A percentile compares a stretch with the other conserved stretches of the same genome.
These are phyloP conservation scores for Brachypteracias leptosomus DNA, from an alignment of 2,113 vertebrate species.

Conservation along the genomic window DNA sequence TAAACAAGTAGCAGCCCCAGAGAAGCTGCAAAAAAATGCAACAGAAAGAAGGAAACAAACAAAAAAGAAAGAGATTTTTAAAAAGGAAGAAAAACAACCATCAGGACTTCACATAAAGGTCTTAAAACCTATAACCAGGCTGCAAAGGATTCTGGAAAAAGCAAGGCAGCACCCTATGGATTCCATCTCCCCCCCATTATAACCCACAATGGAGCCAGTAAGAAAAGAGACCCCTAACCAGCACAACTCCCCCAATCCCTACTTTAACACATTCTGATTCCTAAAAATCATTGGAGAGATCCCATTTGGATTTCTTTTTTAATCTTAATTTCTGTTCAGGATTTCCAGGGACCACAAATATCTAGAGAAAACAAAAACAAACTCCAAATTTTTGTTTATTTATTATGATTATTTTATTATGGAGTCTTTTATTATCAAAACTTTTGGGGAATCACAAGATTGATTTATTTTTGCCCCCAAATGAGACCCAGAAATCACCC, in stretches of 20 bases:
- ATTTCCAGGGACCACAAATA: not conserved
- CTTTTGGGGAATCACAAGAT: not conserved
- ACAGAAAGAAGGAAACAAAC: not conserved
- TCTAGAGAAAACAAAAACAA: not conserved
- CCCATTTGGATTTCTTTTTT: not conserved
- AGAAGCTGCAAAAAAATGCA: not conserved
- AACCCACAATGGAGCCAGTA: not conserved
- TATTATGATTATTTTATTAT: too few species aligned
- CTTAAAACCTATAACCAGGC: not conserved
- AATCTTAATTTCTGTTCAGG: not conserved
- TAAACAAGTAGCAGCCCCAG: not conserved
- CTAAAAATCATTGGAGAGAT: not conserved
- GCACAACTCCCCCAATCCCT: not conserved
- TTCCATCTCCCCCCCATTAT: not conserved
- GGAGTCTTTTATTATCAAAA: not conserved
- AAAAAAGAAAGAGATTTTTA: too few species aligned
- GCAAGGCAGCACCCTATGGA: not conserved
- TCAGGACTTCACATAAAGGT: not conserved
- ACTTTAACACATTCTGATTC: not conserved
- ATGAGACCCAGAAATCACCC: too few species aligned
- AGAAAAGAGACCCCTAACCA: not conserved
- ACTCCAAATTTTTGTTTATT: too few species aligned
- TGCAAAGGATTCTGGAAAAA: not conserved
- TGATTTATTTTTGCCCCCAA: not conserved
- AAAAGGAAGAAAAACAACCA: not conserved